Percentiles rank a stretch among this genome's conserved stretches.
Conservation (phyloP, 2,888 invertebrate genomes). For the Heteromurus nitidus region DNA sequence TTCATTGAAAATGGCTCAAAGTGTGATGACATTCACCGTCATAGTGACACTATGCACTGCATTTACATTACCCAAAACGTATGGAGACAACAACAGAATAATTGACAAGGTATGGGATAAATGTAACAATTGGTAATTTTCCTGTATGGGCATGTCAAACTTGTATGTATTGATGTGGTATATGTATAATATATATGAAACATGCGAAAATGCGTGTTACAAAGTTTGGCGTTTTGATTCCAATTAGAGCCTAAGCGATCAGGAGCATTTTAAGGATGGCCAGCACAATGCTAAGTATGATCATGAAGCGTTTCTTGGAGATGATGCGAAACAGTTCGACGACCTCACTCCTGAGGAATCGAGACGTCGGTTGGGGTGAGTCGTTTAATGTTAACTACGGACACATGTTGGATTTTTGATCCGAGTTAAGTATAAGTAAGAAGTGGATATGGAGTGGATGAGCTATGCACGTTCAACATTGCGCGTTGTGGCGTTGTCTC, state of each 20-base stretch:
- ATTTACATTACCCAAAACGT: slow-evolving; percentile 71
- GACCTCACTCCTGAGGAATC: slow-evolving; percentile 96
- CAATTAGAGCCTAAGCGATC: slow-evolving; percentile 82
- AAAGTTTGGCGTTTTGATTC: no score
- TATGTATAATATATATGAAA: background rate
- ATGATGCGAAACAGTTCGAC: slow-evolving; percentile 95
- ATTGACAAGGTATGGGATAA: slow-evolving; percentile 68
- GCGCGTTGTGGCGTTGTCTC: no score
- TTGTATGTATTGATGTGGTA: background rate
- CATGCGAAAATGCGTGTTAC: background rate
- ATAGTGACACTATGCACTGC: slow-evolving; percentile 71
- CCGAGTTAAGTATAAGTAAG: no score
- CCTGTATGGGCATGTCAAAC: background rate
- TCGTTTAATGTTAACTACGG: background rate
- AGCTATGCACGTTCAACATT: no score
- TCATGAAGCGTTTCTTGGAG: slow-evolving; percentile 97
- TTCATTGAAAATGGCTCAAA: slow-evolving; percentile 69
- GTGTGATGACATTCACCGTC: slow-evolving; percentile 68
- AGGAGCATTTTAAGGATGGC: slow-evolving; percentile 86
- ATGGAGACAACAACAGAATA: slow-evolving; percentile 66
- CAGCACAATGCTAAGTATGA: slow-evolving; percentile 94
- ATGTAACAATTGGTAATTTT: background rate
- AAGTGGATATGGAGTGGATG: no score
- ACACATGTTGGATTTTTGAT: no score
- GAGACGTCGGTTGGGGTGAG: slow-evolving; percentile 87